These are phyloP conservation scores for Melanotaenia maccullochi DNA, from an alignment of 2,797 vertebrate genomes.

Conservation along the genomic window DNA sequence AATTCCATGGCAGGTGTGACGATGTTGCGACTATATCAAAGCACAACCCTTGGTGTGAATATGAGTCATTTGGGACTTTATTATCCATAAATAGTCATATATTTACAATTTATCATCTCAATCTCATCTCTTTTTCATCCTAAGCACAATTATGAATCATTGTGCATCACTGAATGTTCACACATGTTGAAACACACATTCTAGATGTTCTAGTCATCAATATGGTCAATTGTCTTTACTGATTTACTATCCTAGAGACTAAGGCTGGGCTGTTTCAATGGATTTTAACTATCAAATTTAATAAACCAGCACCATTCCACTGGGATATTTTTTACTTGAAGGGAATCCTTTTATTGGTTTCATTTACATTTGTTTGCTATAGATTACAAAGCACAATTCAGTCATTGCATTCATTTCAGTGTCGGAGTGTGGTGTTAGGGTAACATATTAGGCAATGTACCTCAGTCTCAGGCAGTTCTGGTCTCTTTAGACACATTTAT, in stretches of 20 bases:
- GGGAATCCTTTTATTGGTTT: slow-evolving; percentile 18
- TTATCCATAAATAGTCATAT: not conserved
- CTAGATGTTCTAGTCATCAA: slow-evolving; percentile 47
- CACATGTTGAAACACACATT: slow-evolving; percentile 32
- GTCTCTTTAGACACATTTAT: not conserved
- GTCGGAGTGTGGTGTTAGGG: not conserved
- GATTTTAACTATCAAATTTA: slow-evolving; percentile 56
- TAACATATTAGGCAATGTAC: not conserved
- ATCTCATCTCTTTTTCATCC: not conserved
- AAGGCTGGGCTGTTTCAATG: slow-evolving; percentile 38
- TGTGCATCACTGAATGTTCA: not conserved
- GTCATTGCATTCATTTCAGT: not conserved
- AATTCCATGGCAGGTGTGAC: not conserved
- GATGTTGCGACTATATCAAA: not conserved
- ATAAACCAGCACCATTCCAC: slow-evolving; percentile 32
- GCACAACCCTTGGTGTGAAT: not conserved
- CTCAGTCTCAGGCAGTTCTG: not conserved
- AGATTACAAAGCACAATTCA: not conserved
- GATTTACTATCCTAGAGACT: slow-evolving; percentile 63
- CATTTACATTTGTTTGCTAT: slow-evolving; percentile 8
- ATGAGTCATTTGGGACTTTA: not conserved
- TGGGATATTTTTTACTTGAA: slow-evolving; percentile 31
- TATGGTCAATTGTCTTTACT: slow-evolving; percentile 64
- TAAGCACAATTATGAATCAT: not conserved
- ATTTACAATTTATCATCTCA: not conserved